These are phyloP conservation scores for Boloria selene DNA, from an alignment of 2,888 invertebrate genomes.

Conservation along the genomic window DNA sequence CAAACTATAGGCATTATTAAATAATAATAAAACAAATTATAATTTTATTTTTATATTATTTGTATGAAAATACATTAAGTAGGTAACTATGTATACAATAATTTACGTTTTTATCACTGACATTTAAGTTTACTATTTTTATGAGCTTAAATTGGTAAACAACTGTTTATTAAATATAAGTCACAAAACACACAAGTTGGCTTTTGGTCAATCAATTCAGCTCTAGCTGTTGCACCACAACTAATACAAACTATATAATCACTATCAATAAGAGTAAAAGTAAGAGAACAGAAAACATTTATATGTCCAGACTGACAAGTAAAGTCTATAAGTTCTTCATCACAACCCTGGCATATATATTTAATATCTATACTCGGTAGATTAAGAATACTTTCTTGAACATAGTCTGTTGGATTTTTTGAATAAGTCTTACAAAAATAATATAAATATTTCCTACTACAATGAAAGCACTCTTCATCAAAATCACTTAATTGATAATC, in stretches of 20 bases:
- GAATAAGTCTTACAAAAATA: conserved; percentile 58
- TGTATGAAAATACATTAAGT: too few relatives aligned
- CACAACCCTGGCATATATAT: conserved; percentile 66
- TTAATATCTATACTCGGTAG: conserved; percentile 36
- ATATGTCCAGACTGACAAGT: conserved; percentile 59
- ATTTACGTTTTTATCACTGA: too few relatives aligned
- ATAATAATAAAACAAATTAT: too few relatives aligned
- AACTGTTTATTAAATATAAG: conserved; percentile 46
- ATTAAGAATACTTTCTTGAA: conserved; percentile 44
- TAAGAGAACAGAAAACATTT: conserved; percentile 66
- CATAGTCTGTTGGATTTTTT: conserved; percentile 41
- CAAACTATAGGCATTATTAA: too few relatives aligned
- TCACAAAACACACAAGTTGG: conserved; percentile 69
- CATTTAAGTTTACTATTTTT: background rate
- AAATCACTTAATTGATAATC: conserved; percentile 43
- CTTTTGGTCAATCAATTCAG: conserved; percentile 51
- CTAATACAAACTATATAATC: conserved; percentile 62
- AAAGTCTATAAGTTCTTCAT: conserved; percentile 56
- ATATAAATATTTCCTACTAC: conserved; percentile 56
- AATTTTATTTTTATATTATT: too few relatives aligned
- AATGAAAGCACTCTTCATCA: conserved; percentile 52
- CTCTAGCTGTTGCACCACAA: conserved; percentile 57
- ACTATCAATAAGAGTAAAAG: conserved; percentile 62
- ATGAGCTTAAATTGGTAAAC: conserved; percentile 4
- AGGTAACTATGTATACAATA: too few relatives aligned